Conservation (phyloP, 2,797 vertebrate species). For the Urophycis tenuis region DNA sequence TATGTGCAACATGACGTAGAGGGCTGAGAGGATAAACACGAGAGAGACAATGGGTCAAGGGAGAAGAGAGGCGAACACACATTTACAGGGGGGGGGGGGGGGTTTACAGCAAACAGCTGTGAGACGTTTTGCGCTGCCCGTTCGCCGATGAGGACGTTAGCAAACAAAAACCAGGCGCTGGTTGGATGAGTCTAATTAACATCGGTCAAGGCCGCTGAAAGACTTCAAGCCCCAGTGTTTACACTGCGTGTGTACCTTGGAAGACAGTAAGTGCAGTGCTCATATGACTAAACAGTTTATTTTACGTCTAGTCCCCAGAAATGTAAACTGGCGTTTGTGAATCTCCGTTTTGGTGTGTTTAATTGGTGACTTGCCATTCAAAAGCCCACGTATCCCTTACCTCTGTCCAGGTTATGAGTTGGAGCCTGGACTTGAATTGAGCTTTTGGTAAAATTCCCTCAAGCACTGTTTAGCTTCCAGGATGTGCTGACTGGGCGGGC, state of each 20-base stretch:
- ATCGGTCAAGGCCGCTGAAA: constrained; percentile 27
- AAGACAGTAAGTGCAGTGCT: constrained; percentile 24
- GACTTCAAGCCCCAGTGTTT: constrained; percentile 32
- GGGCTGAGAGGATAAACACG: background rate
- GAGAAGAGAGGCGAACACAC: constrained; percentile 13
- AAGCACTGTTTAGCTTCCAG: background rate
- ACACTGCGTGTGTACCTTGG: constrained; percentile 6
- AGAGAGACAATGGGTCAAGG: constrained; percentile 20
- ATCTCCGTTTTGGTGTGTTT: background rate
- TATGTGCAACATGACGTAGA: background rate
- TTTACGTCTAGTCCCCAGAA: constrained; percentile 31
- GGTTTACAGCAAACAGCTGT: constrained; percentile 55
- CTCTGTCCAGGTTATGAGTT: background rate
- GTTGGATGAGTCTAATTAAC: constrained; percentile 12
- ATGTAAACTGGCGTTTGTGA: constrained; percentile 40
- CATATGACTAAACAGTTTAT: constrained; percentile 51
- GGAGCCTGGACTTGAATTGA: background rate
- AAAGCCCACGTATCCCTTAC: background rate
- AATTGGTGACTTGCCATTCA: background rate
- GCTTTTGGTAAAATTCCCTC: background rate
- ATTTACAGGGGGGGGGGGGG: constrained; percentile 14
- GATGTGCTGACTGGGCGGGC: constrained; percentile 7
- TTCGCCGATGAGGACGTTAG: constrained; percentile 14
- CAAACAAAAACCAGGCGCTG: constrained; percentile 40
- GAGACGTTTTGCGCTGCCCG: constrained; percentile 39